phyloP scores from a whole-genome alignment of 2,113 vertebrate species.

The Camelus dromedarius region DNA sequence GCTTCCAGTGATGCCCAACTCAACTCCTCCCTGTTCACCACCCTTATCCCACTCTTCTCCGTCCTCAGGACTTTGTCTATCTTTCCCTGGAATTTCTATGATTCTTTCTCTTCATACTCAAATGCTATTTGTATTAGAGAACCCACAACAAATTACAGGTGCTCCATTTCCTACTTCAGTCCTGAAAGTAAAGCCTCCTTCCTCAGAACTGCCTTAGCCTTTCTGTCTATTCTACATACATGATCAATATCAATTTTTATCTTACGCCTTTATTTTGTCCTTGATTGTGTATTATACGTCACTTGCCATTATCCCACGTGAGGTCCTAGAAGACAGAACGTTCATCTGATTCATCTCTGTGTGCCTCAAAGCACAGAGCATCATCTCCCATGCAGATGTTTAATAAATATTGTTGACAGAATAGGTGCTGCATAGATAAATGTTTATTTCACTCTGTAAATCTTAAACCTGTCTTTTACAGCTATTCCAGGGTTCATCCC shows the following conservation, averaged over 20 bases:
- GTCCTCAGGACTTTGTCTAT: background rate
- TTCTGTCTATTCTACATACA: background rate
- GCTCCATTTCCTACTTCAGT: background rate
- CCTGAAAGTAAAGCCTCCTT: background rate
- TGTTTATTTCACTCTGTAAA: background rate
- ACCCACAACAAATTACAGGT: background rate
- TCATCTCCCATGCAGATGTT: background rate
- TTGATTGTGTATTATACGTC: background rate
- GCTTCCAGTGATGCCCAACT: background rate
- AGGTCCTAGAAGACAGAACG: background rate
- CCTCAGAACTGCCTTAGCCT: background rate
- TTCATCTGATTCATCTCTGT: background rate
- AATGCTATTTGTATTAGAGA: background rate
- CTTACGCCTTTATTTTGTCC: background rate
- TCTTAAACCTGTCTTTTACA: background rate
- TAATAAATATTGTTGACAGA: slow-evolving; percentile 24
- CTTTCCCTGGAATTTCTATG: background rate
- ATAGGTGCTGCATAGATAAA: background rate
- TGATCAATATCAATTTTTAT: background rate
- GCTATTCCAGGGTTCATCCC: background rate
- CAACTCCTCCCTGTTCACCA: background rate
- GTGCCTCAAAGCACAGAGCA: background rate
- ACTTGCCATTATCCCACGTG: background rate
- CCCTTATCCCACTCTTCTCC: background rate
- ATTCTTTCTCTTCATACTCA: background rate